Base-by-base conservation (phyloP, 2,797 vertebrate genomes). In the Rhinella marina region DNA sequence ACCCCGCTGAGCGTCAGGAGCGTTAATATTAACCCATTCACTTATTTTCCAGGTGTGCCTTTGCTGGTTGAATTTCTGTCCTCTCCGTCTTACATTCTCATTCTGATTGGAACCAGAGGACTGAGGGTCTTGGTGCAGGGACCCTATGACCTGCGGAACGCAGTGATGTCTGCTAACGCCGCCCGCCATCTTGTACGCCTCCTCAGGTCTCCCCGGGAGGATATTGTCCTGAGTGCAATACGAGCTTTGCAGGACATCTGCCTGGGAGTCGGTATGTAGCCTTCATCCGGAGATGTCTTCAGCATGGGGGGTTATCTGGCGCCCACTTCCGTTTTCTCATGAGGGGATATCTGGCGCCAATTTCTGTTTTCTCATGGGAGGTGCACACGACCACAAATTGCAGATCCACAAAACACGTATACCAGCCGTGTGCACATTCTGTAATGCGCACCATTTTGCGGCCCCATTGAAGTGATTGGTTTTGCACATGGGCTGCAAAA, bases 61-160 rank as follows among this genome's bases (percentile, higher is more conserved):
- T 62, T 88, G 72, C 27, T 88, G 79, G 64, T 83, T 32, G 89
- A 86, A 12, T 90, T 88, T 25, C 52, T 86, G 10, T 62, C 48
- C 27, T 62, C 72, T 23, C 62, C 84, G 0, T 90, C 64, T 16
- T 78, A 27, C 52, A 82, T 48, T n/a, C 80, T 88, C 23, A 87
- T 86, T 68, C 21, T 88, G 17, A 83, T 79, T 77, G 86, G 89
- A 66, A 61, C 52, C 19, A 56, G 73, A 27, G 80, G 48, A 11
- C 59, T 86, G 48, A 79, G 78, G 10, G 79, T 85, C 25, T 59
- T 90, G 23, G 52, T 85, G 10, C 79, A 79, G 54, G 86, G 86
- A 29, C 86, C 83, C 14, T 86, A 85, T n/a, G 86, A 88, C 68
- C 12, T 90, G 61, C 68, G 80, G 23, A 86, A 86, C 56, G 72